Evolutionary conservation across 2,113 vertebrate genomes (phyloP).

Genomic region (Chlorocebus sabaeus): DNA sequence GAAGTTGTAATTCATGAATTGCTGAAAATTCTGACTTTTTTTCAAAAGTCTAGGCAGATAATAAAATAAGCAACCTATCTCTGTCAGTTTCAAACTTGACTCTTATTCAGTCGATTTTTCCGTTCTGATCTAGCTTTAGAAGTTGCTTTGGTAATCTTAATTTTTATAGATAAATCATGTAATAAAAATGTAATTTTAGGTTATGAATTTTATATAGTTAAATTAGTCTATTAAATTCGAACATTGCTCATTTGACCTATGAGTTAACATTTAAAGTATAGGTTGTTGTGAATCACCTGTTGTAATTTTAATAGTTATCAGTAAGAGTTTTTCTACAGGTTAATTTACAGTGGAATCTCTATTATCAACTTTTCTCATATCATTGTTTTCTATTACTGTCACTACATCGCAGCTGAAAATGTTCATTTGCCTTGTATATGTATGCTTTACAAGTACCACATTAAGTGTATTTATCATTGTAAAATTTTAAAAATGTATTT

Average conservation of each 20-base stretch:
- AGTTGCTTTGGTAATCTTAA: constrained; percentile 8
- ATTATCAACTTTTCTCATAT: neutral
- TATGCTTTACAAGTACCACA: neutral
- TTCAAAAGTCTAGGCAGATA: neutral
- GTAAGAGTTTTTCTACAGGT: neutral
- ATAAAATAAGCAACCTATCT: neutral
- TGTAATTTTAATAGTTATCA: constrained; percentile 35
- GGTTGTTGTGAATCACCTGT: neutral
- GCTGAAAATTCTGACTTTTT: neutral
- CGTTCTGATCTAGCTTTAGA: neutral
- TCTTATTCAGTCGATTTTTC: neutral
- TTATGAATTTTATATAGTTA: constrained; percentile 16
- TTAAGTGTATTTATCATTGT: neutral
- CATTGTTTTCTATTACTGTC: neutral
- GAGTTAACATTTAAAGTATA: constrained; percentile 6
- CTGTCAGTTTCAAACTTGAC: neutral
- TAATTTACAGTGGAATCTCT: neutral
- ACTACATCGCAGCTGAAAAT: neutral
- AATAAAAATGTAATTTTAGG: neutral
- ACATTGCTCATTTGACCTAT: neutral
- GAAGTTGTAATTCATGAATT: neutral
- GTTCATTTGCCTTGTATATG: neutral
- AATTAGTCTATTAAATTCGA: constrained; percentile 23
- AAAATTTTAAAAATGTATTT: neutral
- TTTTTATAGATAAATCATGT: neutral